phyloP scores from a whole-genome alignment of 2,797 vertebrate species.

The Neosilurus mollespiculum region DNA sequence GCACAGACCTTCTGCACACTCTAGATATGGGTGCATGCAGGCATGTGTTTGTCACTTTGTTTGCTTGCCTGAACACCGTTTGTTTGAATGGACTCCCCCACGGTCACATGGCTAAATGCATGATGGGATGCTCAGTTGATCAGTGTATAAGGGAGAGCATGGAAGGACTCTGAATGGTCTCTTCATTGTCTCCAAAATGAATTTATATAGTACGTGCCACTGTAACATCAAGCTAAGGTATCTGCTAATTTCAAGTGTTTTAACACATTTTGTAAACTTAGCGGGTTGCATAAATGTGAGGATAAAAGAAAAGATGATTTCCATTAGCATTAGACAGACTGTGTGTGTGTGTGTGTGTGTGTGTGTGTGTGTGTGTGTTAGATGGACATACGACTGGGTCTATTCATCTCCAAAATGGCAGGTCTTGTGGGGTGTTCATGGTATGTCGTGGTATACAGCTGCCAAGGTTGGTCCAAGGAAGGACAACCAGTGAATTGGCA shows the following conservation, averaged over 20 bases:
- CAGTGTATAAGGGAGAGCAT: not conserved
- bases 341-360: not conserved
- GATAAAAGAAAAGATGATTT: not conserved
- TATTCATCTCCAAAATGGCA: no score
- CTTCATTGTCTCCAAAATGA: not conserved
- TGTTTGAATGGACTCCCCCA: conserved; percentile 29
- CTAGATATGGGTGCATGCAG: conserved; percentile 41
- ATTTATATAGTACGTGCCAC: not conserved
- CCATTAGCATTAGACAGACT: not conserved
- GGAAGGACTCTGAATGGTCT: not conserved
- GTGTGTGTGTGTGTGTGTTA: not conserved
- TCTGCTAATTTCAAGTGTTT: not conserved
- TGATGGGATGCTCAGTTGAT: conserved; percentile 27
- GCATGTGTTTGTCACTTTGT: conserved; percentile 41
- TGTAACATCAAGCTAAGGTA: not conserved
- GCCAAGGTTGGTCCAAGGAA: no score
- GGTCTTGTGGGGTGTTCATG: no score
- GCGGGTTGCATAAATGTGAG: not conserved
- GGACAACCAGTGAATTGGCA: no score
- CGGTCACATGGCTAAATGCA: conserved; percentile 20
- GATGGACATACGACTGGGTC: no score
- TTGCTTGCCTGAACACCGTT: conserved; percentile 34
- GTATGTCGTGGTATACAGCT: no score
- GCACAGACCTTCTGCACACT: conserved; percentile 32
- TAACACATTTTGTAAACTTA: not conserved